Conservation (phyloP, 2,797 vertebrate genomes). For the Chaetophractus vellerosus region DNA sequence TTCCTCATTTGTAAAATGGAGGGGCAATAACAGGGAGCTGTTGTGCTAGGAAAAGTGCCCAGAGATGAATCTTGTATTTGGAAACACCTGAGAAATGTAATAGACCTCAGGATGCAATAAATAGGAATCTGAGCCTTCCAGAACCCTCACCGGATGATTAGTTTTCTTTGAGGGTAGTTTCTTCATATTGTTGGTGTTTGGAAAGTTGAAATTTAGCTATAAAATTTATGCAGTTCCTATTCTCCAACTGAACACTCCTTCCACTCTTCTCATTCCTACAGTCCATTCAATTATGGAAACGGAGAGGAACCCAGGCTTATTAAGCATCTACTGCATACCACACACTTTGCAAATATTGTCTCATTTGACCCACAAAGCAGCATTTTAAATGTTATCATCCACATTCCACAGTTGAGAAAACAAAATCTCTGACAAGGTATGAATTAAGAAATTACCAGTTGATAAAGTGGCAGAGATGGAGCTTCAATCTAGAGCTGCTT, state of each 20-base stretch:
- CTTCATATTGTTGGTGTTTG: not conserved
- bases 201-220: not conserved
- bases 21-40: not conserved
- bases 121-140: not conserved
- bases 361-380: not conserved
- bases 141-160: not conserved
- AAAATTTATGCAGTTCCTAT: not conserved
- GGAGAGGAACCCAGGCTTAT: not conserved
- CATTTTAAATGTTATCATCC: not conserved
- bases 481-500: not conserved
- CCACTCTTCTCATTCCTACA: not conserved
- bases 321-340: rapidly evolving
- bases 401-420: not conserved
- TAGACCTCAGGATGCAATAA: not conserved
- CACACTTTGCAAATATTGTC: not conserved
- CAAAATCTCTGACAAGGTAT: not conserved
- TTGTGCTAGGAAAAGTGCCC: not conserved
- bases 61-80: not conserved
- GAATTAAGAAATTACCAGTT: not conserved
- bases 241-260: not conserved
- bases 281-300: not conserved
- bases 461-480: not conserved
- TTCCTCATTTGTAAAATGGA: not conserved
- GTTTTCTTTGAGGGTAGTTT: not conserved
- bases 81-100: not conserved